Base-by-base conservation (phyloP, 2,113 vertebrate species). In the Corythaeola cristata region DNA sequence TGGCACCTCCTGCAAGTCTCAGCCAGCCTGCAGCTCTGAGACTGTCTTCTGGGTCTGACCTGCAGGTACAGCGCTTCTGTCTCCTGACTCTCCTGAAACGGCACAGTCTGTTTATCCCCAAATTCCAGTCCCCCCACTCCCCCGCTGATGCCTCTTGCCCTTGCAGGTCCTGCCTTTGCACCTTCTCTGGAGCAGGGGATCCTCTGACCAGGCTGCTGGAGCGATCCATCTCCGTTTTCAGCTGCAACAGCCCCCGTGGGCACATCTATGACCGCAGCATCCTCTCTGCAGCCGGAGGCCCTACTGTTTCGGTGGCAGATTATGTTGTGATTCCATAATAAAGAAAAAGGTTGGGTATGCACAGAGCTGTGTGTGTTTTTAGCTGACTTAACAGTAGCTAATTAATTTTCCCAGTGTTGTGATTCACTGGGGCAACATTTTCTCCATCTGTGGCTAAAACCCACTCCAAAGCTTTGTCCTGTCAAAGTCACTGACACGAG, bases 201-300 rank as follows among this genome's bases (percentile, higher is more conserved):
- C 6, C 11, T 18, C 27, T 30, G 75, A 15, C 49, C 15, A 8
- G 26, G 52, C 50, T 86, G 64, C 26, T 52, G 60, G 47, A 26
- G 53, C 3, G 6, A 39, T 8, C 69, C 37, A 11, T 37, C 37
- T 49, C 0, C 0, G 58, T 23, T 55, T 59, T 49, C 26, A 17
- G 79, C 88, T 77, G 75, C 62, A 26, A 82, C 53, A 88, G 53
- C 17, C 74, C 93, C 62, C 39, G n/a, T 13, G 33, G 12, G 59
- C 55, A 23, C 68, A 8, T 39, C 3, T 13, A 32, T 6, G 4
- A 41, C 2, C 8, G 79, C 82, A 76, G 62, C 67, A 35, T 11
- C 0, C 24, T 33, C 5, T 1, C 62, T 39, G 27, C 55, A 73
- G 88, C 92, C 63, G 58, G 35, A 33, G 74, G 82, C 75, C 21